phyloP scores from a whole-genome alignment of 2,797 vertebrate species.

The Peromyscus melanophrys region DNA sequence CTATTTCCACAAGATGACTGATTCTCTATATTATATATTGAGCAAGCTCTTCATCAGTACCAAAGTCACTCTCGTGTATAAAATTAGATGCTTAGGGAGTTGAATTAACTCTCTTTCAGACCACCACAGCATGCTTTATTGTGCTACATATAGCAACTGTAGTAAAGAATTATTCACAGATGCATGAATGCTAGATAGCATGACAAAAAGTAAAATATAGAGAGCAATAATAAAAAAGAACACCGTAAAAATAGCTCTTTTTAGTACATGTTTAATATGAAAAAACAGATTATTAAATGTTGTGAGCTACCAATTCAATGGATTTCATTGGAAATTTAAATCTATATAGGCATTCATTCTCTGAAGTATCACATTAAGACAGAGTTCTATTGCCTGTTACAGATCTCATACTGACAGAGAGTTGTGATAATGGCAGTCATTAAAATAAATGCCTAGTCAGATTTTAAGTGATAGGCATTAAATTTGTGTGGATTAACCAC shows the following conservation, averaged over 20 bases:
- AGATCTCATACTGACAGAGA: slow-evolving; percentile 61
- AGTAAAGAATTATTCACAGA: neutral
- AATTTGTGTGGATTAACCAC: slow-evolving; percentile 66
- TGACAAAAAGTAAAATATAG: neutral
- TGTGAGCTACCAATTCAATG: slow-evolving; percentile 31
- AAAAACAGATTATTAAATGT: slow-evolving; percentile 70
- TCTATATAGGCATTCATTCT: neutral
- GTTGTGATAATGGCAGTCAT: slow-evolving; percentile 60
- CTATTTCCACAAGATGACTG: slow-evolving; percentile 69
- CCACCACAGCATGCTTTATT: neutral
- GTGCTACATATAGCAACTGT: neutral
- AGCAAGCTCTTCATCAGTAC: slow-evolving; percentile 55
- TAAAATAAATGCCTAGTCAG: slow-evolving; percentile 73
- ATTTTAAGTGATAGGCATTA: slow-evolving; percentile 63
- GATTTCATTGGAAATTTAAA: slow-evolving; percentile 59
- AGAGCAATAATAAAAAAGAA: slow-evolving; percentile 11
- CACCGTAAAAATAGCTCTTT: neutral
- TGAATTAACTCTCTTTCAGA: slow-evolving; percentile 70
- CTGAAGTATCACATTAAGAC: slow-evolving; percentile 61
- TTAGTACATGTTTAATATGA: slow-evolving; percentile 36
- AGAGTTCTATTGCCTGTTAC: slow-evolving; percentile 27
- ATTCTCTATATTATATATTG: slow-evolving; percentile 58
- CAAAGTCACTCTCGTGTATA: slow-evolving; percentile 40
- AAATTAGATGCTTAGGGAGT: slow-evolving; percentile 62
- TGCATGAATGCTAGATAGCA: neutral